Evolutionary conservation across 2,797 vertebrate genomes (phyloP).

Genomic region (Eupleurogrammus muticus): DNA sequence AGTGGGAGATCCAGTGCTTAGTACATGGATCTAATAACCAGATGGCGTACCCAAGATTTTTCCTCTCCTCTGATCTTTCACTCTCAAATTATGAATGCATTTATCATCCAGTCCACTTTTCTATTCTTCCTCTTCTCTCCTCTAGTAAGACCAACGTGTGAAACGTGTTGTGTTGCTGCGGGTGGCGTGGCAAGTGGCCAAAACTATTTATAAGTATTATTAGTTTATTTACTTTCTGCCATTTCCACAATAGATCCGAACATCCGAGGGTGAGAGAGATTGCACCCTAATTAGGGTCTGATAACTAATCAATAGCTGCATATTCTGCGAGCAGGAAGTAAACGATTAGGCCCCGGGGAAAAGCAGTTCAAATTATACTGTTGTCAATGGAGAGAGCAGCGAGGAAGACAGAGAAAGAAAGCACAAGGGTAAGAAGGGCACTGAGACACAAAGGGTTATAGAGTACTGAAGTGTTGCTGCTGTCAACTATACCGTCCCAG

Average conservation of each 20-base stretch:
- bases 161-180: neutral
- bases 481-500: neutral
- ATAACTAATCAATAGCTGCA: conserved; percentile 97
- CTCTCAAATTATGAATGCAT: conserved; percentile 44
- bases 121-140: neutral
- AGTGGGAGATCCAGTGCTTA: conserved; percentile 38
- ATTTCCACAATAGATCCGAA: conserved; percentile 91
- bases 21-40: conserved; percentile 49
- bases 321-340: conserved; percentile 96
- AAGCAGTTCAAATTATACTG: conserved; percentile 93
- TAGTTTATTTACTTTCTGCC: conserved; percentile 93
- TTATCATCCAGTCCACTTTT: conserved; percentile 28
- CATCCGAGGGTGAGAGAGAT: conserved; percentile 88
- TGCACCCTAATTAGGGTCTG: conserved; percentile 94
- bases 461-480: neutral
- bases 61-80: conserved; percentile 13
- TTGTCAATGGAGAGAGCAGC: conserved; percentile 84
- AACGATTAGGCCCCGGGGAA: conserved; percentile 93
- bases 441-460: conserved; percentile 25
- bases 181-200: conserved; percentile 56
- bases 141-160: conserved; percentile 3
- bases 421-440: conserved; percentile 19
- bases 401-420: conserved; percentile 43
- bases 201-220: conserved; percentile 94
- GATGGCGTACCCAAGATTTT: conserved; percentile 41